Evolutionary conservation across 2,888 invertebrate species (phyloP), one percentile per base, ranked within the genome.

Genomic region (Xestia c-nigrum): DNA sequence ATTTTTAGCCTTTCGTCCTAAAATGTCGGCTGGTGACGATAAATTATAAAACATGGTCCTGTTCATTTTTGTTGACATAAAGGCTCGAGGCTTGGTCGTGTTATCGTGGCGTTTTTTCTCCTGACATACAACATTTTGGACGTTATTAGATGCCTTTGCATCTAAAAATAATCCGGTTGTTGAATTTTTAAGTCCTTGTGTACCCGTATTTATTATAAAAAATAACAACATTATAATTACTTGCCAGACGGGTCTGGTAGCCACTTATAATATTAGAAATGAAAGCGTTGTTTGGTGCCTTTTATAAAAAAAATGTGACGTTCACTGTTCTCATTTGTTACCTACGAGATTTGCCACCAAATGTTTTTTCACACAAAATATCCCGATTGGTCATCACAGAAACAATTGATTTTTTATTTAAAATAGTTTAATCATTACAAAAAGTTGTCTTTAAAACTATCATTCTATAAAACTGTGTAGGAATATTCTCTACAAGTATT

Each of bases 51-150:
- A 87, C 76, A 81, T 64, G 86, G 68, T 63, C 68, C 47, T 66
- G 78, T 77, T 86, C 76, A 86, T 85, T 86, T 85, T 76, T 85
- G 86, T 85, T 84, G 84, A 85, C 84, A 84, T 81, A 85, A 78
- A 85, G 73, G 84, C 80, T 84, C 65, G 50, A 66, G 70, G 52
- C 61, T 61, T 65, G 72, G 67, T 65, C 80, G 57, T 78, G 86
- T 83, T 86, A 76, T 84, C 76, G 65, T 46, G 73, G 59, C 16
- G 55, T 78, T 79, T 75, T 81, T 81, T 76, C 66, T 61, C 78
- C 40, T 84, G 64, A 84, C 76, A 77, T 81, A 81, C 69, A 63
- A 75, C 14, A 68, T 81, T 85, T 82, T 79, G 63, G 78, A 68
- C 76, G 59, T 66, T 75, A 74, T 84, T 80, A 78, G 64, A 61